Base-by-base conservation (phyloP, 2,797 vertebrate species). In the Sebastes diaconus region DNA sequence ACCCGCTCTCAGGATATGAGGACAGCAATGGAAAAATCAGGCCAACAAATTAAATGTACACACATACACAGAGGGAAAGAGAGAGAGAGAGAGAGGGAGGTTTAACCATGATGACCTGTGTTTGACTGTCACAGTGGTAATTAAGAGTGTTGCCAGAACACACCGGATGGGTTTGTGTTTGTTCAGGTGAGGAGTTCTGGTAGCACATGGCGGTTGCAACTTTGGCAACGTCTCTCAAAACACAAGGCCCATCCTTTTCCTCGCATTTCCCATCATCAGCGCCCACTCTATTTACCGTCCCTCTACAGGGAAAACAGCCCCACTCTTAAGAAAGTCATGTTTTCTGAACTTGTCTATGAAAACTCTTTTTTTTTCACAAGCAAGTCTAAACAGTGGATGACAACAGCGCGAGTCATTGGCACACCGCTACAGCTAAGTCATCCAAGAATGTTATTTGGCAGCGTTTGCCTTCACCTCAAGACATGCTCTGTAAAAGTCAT, bases 361-460 rank as follows among this genome's bases (percentile, higher is more conserved):
- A 84, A 83, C 9, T n/a, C 10, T 39, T 85, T 84, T 84, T 84
- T 84, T 42, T 80, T 84, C 81, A 86, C 75, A 75, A 91, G 83
- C 87, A 90, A 87, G 89, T 92, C 90, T 84, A 92, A 94, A 94
- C 92, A 93, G 77, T 59, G 75, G 80, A 89, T 88, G 87, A 92
- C 91, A 93, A 87, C 81, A 85, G 83, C 79, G 87, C 55, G 60
- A 90, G 65, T 85, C 84, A 75, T 27, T 92, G 91, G 90, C 88
- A 84, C 83, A 69, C 25, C 0, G 71, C 89, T 76, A 14, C 55
- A 14, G 79, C 77, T 25, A 80, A 88, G 87, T 85, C 90, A 87
- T 94, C 90, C 85, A 94, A 91, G 87, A 92, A 92, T 93, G 91
- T 90, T 76, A 86, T 90, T 94, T 92, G 86, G 92, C 88, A 74